Evolutionary conservation across 2,888 invertebrate genomes (phyloP).

Genomic region (Hydriomena furcata): DNA sequence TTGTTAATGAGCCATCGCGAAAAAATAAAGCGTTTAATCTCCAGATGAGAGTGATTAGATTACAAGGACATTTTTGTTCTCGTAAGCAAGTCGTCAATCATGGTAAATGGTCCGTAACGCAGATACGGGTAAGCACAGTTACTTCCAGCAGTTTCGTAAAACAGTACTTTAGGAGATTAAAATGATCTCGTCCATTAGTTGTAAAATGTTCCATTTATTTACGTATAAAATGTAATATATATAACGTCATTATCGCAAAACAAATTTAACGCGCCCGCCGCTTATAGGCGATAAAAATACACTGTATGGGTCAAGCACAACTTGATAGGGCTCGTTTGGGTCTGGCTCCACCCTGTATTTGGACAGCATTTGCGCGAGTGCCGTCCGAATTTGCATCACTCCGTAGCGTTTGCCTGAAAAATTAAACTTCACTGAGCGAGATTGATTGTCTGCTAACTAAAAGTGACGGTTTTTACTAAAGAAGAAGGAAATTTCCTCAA

Average conservation of each 20-base stretch:
- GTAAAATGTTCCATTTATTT: no score
- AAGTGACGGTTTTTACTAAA: neutral
- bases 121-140: slow-evolving; percentile 17
- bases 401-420: slow-evolving; percentile 68
- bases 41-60: slow-evolving; percentile 18
- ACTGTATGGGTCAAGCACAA: slow-evolving; percentile 53
- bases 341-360: slow-evolving; percentile 50
- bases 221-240: neutral
- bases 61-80: slow-evolving; percentile 8
- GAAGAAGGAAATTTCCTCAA: no score
- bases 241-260: slow-evolving; percentile 41
- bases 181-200: no score
- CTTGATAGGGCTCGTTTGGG: slow-evolving; percentile 44
- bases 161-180: slow-evolving; percentile 3
- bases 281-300: slow-evolving; percentile 51
- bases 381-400: slow-evolving; percentile 64
- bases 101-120: slow-evolving; percentile 24
- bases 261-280: slow-evolving; percentile 56
- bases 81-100: slow-evolving; percentile 29
- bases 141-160: slow-evolving; percentile 3
- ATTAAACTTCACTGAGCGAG: slow-evolving; percentile 3
- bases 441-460: neutral
- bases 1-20: slow-evolving; percentile 5
- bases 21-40: slow-evolving; percentile 19
- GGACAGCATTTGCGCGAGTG: slow-evolving; percentile 56